Evolutionary conservation across 2,888 invertebrate species (phyloP), one percentile per base, ranked within the genome.

Genomic region (Cistogaster globosa): DNA sequence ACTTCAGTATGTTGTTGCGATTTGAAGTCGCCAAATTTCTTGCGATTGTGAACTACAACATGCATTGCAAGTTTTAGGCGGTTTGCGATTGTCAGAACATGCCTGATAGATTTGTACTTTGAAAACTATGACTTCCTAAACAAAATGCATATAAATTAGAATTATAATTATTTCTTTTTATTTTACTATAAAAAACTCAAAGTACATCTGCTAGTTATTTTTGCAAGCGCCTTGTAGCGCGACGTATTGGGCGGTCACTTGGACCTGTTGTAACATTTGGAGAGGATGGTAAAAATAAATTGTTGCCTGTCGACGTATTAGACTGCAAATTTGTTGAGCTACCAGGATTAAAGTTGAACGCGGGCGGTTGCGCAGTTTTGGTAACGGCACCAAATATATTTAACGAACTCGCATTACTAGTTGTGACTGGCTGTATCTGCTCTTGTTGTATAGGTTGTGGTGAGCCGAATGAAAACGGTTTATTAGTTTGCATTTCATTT

Each of bases 211-310:
- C 71, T 9, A 63, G 75, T 85, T 82, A 90, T 75, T 90, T 91
- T 57, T 90, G 90, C 32, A 91, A 86, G 9, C 91, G 91, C 20
- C 91, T 86, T 5, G 92, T 90, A 11, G 91, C 92, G 5, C 89
- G 89, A 42, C 91, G 87, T 0, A 91, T 89, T 14, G 87, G 90
- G 5, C 91, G 89, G 53, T 83, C 85, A 8, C 87, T 87, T 48
- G 84, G 58, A 26, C 74, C 75, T 1, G 88, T 81, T 20, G 82
- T 78, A 11, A 62, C 65, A 22, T 71, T 67, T 16, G 79, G 63
- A 11, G 83, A 53, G 1, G 88, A 87, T 62, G 88, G 86, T 5
- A 89, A 87, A 80, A 90, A 90, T 9, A 89, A 20, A 69, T 90
- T 89, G 48, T 78, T 84, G 32, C 87, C 87, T 6, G 84, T 1